A percentile compares a stretch with the other conserved stretches of the same genome.
Conservation (phyloP, 2,888 invertebrate genomes). For the Ophion obscuratus region DNA sequence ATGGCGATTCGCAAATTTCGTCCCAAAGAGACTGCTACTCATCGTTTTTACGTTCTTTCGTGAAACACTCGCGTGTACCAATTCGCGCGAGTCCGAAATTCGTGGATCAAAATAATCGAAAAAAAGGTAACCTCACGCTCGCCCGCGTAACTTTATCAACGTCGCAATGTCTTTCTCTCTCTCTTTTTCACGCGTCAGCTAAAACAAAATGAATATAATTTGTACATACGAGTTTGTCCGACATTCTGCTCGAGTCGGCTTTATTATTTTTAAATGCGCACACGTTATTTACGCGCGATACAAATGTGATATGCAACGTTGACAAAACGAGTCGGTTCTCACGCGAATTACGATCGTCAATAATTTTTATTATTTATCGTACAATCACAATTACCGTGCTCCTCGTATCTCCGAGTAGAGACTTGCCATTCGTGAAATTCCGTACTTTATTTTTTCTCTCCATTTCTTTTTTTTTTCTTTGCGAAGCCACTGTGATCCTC, state of each 20-base stretch:
- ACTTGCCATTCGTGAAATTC: slow-evolving; percentile 28
- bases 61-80: slow-evolving; percentile 73
- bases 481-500: slow-evolving; percentile 18
- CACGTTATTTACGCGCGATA: neutral
- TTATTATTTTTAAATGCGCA: neutral
- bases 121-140: neutral
- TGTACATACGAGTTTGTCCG: neutral
- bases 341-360: neutral
- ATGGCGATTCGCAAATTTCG: slow-evolving; percentile 54
- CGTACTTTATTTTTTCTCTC: slow-evolving; percentile 13
- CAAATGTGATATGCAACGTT: neutral
- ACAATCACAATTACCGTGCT: neutral
- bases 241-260: neutral
- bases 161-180: neutral
- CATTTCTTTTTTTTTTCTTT: neutral
- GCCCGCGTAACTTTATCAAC: neutral
- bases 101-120: neutral
- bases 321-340: neutral
- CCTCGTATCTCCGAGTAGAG: neutral
- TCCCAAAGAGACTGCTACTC: slow-evolving; percentile 70
- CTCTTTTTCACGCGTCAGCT: neutral
- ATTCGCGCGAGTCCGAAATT: slow-evolving; percentile 39
- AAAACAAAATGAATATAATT: neutral
- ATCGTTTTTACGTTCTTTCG: slow-evolving; percentile 10
- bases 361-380: neutral